Evolutionary conservation across 2,888 invertebrate species (phyloP).

Genomic region (Pristionchus mayeri): DNA sequence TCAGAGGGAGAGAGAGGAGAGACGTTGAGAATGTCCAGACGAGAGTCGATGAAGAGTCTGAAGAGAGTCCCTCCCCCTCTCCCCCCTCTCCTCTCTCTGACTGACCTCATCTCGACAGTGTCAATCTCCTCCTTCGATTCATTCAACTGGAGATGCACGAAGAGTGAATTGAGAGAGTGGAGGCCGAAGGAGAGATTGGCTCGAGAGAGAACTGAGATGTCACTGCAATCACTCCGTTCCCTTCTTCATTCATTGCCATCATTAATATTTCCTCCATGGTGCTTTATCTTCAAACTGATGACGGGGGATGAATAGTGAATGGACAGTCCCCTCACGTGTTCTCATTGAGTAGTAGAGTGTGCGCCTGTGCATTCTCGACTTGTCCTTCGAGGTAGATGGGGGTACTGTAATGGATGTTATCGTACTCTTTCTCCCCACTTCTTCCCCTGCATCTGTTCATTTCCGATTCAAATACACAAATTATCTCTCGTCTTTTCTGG

Average conservation of each 20-base stretch:
- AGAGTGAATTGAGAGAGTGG: slow-evolving; percentile 65
- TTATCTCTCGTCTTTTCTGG: slow-evolving; percentile 42
- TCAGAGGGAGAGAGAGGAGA: slow-evolving; percentile 60
- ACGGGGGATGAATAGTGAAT: slow-evolving; percentile 26
- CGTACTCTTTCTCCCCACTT: background rate
- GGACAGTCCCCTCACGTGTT: slow-evolving; percentile 49
- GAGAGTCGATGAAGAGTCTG: slow-evolving; percentile 69
- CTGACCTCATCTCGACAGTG: slow-evolving; percentile 51
- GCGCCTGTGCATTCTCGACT: slow-evolving; percentile 55
- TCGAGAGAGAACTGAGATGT: slow-evolving; percentile 61
- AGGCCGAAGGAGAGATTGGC: slow-evolving; percentile 65
- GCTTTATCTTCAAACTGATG: too few species aligned
- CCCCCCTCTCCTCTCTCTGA: background rate
- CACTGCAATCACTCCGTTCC: slow-evolving; percentile 54
- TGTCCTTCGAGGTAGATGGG: slow-evolving; percentile 48
- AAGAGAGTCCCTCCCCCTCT: slow-evolving; percentile 14
- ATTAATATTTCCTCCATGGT: too few species aligned
- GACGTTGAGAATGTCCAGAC: slow-evolving; percentile 66
- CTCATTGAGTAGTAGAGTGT: slow-evolving; percentile 51
- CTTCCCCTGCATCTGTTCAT: background rate
- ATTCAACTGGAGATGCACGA: slow-evolving; percentile 60
- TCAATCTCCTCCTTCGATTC: slow-evolving; percentile 49
- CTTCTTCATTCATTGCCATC: background rate
- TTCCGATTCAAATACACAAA: slow-evolving; percentile 9
- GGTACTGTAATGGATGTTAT: slow-evolving; percentile 11